Evolutionary conservation across 2,113 vertebrate genomes (phyloP), one percentile per base, ranked within the genome.

Genomic region (Microtus ochrogaster): DNA sequence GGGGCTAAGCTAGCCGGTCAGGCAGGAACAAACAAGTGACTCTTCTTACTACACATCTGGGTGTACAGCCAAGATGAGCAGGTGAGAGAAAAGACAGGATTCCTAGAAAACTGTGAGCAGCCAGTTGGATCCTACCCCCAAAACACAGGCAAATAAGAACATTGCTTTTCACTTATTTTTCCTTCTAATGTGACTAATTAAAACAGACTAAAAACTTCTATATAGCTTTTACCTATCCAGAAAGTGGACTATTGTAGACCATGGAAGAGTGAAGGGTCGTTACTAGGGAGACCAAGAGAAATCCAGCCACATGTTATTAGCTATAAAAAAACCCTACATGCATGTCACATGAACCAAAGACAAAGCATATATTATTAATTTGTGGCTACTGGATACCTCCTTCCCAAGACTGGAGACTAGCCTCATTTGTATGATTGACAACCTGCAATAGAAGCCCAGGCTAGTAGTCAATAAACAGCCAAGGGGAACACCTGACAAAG

Each of bases 1-100:
- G 3, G 55, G 55, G 55, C 55, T 58, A 58, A 58, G 16, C 55
- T 58, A 58, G 0, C 16, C 5, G 0, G 55, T 0, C 4, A 7
- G 55, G 5, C 55, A 58, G 55, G 55, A 58, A 58, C 16, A 55
- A 1, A 55, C 16, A 55, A 55, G 55, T 55, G 55, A 55, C 52
- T 16, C 16, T 55, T 55, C 55, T 55, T 55, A 55, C 14, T 55
- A 55, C 76, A 52, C 16, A 78, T 47, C 30, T 78, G 76, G 16
- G 2, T 36, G 47, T 52, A 55, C 49, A 79, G 52, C 19, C 79
- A 26, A 82, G 52, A 21, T n/a, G 52, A 58, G 49, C 49, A 55
- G 19, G n/a, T 82, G n/a, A 82, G 52, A 58, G 36, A n/a, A 58
- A 81, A 58, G 19, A 81, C 10, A 5, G 78, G 49, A 52, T 10